phyloP scores from a whole-genome alignment of 2,113 vertebrate genomes.

The Ariopsis seemanni region DNA sequence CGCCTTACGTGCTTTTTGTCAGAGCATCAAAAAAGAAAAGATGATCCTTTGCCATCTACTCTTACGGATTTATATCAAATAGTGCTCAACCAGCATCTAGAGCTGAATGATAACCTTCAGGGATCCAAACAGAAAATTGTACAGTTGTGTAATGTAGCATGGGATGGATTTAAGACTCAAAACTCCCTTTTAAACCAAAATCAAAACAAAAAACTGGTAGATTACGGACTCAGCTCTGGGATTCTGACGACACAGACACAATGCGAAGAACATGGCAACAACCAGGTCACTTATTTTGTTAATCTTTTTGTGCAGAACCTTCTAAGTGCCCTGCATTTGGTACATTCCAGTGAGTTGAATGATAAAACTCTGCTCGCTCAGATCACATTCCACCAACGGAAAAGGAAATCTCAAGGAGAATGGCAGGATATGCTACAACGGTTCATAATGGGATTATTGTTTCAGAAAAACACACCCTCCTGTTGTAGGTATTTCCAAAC shows the following conservation, averaged over 20 bases:
- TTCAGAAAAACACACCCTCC: slow-evolving; percentile 63
- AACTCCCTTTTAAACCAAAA: slow-evolving; percentile 58
- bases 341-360: slow-evolving; percentile 72
- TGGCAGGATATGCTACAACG: slow-evolving; percentile 80
- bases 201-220: slow-evolving; percentile 57
- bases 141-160: slow-evolving; percentile 76
- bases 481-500: slow-evolving; percentile 50
- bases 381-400: slow-evolving; percentile 71
- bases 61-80: slow-evolving; percentile 78
- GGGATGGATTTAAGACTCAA: slow-evolving; percentile 76
- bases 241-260: slow-evolving; percentile 58
- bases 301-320: slow-evolving; percentile 82
- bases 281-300: slow-evolving; percentile 64
- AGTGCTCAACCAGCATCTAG: slow-evolving; percentile 65
- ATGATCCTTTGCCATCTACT: slow-evolving; percentile 74
- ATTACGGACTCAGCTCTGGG: slow-evolving; percentile 70
- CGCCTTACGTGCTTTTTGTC: slow-evolving; percentile 75
- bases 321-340: slow-evolving; percentile 77
- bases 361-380: slow-evolving; percentile 77
- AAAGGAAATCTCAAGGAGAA: slow-evolving; percentile 76
- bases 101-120: neutral
- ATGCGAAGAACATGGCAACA: neutral
- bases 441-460: slow-evolving; percentile 80
- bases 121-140: slow-evolving; percentile 49
- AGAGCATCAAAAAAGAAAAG: slow-evolving; percentile 56